Evolutionary conservation across 1,140 invertebrate species (phyloP).

Genomic region (Brachionus sp.): DNA sequence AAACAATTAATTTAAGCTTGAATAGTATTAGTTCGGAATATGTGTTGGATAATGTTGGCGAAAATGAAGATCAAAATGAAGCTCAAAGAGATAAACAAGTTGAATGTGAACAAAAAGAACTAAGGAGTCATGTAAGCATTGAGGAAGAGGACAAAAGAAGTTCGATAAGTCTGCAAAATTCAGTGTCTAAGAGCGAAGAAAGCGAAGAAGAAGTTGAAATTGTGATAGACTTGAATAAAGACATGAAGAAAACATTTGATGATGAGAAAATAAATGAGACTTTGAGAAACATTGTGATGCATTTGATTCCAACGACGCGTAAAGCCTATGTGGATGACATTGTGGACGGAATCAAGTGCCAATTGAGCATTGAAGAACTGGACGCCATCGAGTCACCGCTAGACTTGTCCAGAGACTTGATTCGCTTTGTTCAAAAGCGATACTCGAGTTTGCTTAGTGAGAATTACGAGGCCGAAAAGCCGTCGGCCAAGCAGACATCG

Average conservation of each 20-base stretch:
- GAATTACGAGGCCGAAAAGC: background rate
- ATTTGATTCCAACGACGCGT: slow-evolving; percentile 21
- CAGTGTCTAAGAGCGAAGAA: background rate
- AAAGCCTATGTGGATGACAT: slow-evolving; percentile 41
- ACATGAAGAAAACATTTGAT: background rate
- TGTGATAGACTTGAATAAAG: slow-evolving; percentile 9
- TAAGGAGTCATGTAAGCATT: background rate
- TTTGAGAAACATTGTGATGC: slow-evolving; percentile 33
- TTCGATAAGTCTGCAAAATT: background rate
- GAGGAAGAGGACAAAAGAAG: background rate
- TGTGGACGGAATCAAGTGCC: slow-evolving; percentile 27
- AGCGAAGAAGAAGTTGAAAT: slow-evolving; percentile 42
- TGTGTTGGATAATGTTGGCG: background rate
- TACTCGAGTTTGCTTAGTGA: slow-evolving; percentile 13
- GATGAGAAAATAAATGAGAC: slow-evolving; percentile 12
- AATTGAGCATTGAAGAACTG: background rate
- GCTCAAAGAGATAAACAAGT: background rate
- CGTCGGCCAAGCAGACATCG: background rate
- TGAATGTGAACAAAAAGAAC: background rate
- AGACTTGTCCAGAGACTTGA: background rate
- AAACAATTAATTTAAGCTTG: slow-evolving; percentile 4
- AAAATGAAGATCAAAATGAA: background rate
- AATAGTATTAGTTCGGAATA: slow-evolving; percentile 7
- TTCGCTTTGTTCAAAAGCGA: slow-evolving; percentile 23
- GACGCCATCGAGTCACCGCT: background rate